Conservation (phyloP, 1,140 invertebrate genomes). For the Frieseomelitta varia region DNA sequence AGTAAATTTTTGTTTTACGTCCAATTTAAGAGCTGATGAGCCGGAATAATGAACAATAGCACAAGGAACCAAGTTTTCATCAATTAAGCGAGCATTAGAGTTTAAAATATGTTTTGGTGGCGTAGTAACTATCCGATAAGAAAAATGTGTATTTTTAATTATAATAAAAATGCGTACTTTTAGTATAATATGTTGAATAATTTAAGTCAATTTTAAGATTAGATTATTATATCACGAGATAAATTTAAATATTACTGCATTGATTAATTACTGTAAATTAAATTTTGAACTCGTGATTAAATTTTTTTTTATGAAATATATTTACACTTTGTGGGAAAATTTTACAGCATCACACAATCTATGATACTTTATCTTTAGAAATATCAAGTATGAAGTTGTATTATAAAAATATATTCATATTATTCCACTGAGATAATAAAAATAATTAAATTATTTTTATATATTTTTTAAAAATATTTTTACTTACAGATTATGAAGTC, state of each 20-base stretch:
- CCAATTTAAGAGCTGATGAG: constrained; percentile 77
- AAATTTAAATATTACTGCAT: neutral
- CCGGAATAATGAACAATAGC: constrained; percentile 88
- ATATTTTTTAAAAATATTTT: neutral
- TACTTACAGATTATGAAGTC: constrained; percentile 88
- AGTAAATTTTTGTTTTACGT: constrained; percentile 79
- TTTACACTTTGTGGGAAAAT: neutral
- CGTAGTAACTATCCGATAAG: constrained; percentile 85
- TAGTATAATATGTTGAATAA: neutral
- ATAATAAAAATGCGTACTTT: neutral
- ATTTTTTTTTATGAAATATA: constrained; percentile 3
- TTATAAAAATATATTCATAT: neutral
- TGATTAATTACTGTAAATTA: neutral
- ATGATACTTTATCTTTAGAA: neutral
- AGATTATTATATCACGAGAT: neutral
- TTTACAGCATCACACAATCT: neutral
- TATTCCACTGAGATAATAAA: too few relatives aligned
- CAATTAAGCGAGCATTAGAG: constrained; percentile 83
- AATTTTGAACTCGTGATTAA: neutral
- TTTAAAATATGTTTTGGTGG: constrained; percentile 88
- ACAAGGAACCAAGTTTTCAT: constrained; percentile 88
- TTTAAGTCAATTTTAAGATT: neutral
- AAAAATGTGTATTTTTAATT: constrained; percentile 22
- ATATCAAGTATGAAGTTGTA: neutral
- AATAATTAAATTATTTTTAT: neutral